These are phyloP conservation scores for Xestia ashworthii DNA, from an alignment of 2,888 invertebrate species.

Conservation along the genomic window DNA sequence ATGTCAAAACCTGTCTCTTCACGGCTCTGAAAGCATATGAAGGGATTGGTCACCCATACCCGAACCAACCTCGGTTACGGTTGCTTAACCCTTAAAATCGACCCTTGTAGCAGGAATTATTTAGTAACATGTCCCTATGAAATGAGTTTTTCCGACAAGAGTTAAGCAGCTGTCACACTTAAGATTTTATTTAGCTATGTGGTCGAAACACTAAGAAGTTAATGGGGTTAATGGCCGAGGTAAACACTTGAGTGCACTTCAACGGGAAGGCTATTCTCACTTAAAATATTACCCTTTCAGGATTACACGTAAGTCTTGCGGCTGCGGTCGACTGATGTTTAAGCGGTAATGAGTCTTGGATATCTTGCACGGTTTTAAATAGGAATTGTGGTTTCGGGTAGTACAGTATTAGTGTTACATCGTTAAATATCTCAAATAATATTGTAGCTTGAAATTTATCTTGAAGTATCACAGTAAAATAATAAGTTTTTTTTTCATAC, in stretches of 20 bases:
- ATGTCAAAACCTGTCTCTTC: no score
- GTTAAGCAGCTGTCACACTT: conserved; percentile 43
- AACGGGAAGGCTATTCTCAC: conserved; percentile 79
- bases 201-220: conserved; percentile 68
- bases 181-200: conserved; percentile 61
- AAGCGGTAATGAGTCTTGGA: conserved; percentile 65
- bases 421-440: not conserved
- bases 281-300: conserved; percentile 89
- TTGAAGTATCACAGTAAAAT: not conserved
- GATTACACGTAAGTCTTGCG: conserved; percentile 79
- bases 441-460: not conserved
- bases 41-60: not conserved
- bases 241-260: conserved; percentile 85
- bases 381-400: conserved; percentile 5
- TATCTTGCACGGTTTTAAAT: conserved; percentile 39
- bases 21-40: no score
- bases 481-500: not conserved
- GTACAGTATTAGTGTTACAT: not conserved
- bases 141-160: not conserved
- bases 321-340: conserved; percentile 75
- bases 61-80: not conserved
- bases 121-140: not conserved
- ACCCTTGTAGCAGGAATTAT: not conserved
- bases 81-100: not conserved
- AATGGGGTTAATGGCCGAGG: conserved; percentile 84